A percentile compares a stretch with the other conserved stretches of the same genome.
Evolutionary conservation across 2,888 invertebrate genomes (phyloP).

Genomic region (Tetragonula carbonaria): DNA sequence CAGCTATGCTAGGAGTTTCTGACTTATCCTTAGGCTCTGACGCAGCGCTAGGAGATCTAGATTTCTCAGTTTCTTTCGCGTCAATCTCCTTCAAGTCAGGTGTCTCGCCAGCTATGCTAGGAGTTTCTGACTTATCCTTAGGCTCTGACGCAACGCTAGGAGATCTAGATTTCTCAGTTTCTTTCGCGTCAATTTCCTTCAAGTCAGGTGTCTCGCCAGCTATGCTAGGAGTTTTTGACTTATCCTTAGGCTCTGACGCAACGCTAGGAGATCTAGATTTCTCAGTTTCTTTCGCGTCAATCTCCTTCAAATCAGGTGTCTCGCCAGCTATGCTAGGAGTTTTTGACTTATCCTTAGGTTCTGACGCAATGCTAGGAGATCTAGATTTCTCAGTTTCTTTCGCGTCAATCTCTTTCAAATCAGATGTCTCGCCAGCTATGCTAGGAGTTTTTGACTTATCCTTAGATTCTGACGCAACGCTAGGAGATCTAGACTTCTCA

Average conservation of each 20-base stretch:
- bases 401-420: neutral
- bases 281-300: neutral
- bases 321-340: constrained; percentile 55
- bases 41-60: neutral
- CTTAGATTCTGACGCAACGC: neutral
- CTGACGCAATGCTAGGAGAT: constrained; percentile 14
- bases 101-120: constrained; percentile 60
- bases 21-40: constrained; percentile 12
- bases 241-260: constrained; percentile 9
- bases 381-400: constrained; percentile 20
- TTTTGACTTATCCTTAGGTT: constrained; percentile 37
- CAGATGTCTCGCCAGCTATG: neutral
- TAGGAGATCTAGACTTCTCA: neutral
- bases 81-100: constrained; percentile 21
- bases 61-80: neutral
- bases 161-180: constrained; percentile 42
- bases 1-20: constrained; percentile 12
- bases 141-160: constrained; percentile 48
- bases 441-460: constrained; percentile 35
- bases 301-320: constrained; percentile 20
- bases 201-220: constrained; percentile 48
- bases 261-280: constrained; percentile 55
- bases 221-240: constrained; percentile 42
- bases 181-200: constrained; percentile 21
- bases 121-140: constrained; percentile 62